Evolutionary conservation across 2,113 vertebrate species (phyloP).

Genomic region (Gallinago media): DNA sequence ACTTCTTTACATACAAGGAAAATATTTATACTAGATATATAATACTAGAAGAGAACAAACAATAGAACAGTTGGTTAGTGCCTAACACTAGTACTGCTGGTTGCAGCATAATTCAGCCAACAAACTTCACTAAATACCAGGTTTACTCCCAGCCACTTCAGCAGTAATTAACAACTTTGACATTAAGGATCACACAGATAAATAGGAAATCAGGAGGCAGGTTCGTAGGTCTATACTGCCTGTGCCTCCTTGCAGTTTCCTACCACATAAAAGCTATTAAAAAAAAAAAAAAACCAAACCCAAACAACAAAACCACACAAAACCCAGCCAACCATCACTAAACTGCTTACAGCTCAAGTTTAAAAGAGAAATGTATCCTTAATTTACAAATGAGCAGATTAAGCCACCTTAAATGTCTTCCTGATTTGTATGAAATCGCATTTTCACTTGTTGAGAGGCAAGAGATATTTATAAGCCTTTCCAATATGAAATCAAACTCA

Average conservation of each 20-base stretch:
- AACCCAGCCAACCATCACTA: not conserved
- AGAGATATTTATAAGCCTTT: not conserved
- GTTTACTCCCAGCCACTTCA: not conserved
- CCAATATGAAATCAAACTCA: not conserved
- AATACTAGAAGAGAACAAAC: not conserved
- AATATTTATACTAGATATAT: not conserved
- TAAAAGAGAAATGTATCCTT: not conserved
- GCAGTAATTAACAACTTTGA: not conserved
- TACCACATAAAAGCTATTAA: not conserved
- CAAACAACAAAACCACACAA: not conserved
- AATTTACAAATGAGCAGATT: not conserved
- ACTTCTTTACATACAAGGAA: not conserved
- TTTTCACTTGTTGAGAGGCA: not conserved
- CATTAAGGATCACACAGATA: not conserved
- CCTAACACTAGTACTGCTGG: not conserved
- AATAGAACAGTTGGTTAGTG: not conserved
- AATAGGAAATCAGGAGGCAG: not conserved
- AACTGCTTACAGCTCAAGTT: not conserved
- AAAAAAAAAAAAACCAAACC: not conserved
- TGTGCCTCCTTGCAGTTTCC: not conserved
- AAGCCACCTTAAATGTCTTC: not conserved
- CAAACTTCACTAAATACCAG: not conserved
- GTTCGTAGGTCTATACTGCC: not conserved
- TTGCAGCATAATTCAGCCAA: not conserved
- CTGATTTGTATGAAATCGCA: not conserved